A percentile compares a stretch with the other conserved stretches of the same genome.
Evolutionary conservation across 2,888 invertebrate genomes (phyloP).

Genomic region (Anodontia alba): DNA sequence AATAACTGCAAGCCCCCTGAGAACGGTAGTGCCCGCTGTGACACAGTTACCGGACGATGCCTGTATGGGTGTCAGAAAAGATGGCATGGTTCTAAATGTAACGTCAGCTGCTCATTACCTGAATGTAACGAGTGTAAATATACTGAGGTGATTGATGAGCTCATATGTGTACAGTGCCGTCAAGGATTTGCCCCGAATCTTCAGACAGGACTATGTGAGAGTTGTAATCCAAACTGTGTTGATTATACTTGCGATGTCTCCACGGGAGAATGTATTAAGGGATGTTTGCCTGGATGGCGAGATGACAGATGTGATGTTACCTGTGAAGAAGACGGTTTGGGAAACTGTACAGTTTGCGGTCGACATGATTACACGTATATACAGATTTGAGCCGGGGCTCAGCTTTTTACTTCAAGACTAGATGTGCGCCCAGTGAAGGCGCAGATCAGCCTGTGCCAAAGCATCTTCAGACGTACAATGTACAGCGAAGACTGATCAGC

Average conservation of each 20-base stretch:
- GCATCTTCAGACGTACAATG: too few species aligned
- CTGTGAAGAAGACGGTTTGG: not conserved
- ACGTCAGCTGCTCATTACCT: constrained; percentile 22
- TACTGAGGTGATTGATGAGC: constrained; percentile 6
- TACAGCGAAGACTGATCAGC: too few species aligned
- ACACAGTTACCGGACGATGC: constrained; percentile 28
- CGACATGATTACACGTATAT: not conserved
- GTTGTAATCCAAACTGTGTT: constrained; percentile 24
- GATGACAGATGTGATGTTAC: not conserved
- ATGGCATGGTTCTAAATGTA: constrained; percentile 40
- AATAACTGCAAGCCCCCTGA: constrained; percentile 31
- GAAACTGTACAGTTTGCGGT: not conserved
- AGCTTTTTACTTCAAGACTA: too few species aligned
- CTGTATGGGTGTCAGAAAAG: constrained; percentile 29
- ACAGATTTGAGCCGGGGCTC: not conserved
- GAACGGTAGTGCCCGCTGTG: constrained; percentile 29
- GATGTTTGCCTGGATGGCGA: not conserved
- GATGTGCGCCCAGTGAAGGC: too few species aligned
- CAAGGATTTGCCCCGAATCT: constrained; percentile 3
- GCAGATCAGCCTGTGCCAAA: too few species aligned
- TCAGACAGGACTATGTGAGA: constrained; percentile 27
- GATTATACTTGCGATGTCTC: not conserved
- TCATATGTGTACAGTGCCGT: constrained; percentile 30
- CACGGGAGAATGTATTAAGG: not conserved
- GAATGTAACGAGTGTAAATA: constrained; percentile 36